Evolutionary conservation across 1,140 invertebrate species (phyloP).

Genomic region (Heliconius hermathena): DNA sequence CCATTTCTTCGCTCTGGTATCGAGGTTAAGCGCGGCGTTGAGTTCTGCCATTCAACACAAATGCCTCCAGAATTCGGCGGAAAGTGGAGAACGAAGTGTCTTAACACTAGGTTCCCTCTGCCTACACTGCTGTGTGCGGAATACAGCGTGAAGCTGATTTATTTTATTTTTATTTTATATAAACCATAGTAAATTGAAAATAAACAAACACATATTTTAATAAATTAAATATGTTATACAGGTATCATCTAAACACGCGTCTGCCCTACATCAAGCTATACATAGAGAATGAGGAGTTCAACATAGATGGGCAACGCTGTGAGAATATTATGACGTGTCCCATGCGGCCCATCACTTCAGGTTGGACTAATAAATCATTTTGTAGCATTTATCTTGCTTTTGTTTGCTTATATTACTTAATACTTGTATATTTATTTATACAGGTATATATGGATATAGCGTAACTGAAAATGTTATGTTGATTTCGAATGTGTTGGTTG

Average conservation of each 20-base stretch:
- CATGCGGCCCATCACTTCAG: conserved; percentile 93
- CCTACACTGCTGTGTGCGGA: too few species aligned
- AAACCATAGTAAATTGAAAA: too few species aligned
- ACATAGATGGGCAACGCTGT: conserved; percentile 95
- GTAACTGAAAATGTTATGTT: neutral
- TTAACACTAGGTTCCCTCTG: too few species aligned
- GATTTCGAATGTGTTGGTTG: neutral
- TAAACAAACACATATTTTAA: neutral
- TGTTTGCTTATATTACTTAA: conserved; percentile 3
- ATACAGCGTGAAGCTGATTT: too few species aligned
- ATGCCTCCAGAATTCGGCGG: too few species aligned
- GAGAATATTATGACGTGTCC: conserved; percentile 97
- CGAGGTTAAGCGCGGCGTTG: too few species aligned
- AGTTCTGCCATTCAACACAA: too few species aligned
- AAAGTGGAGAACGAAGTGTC: too few species aligned
- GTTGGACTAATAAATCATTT: conserved; percentile 59
- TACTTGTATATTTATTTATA: neutral
- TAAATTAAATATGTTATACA: conserved; percentile 34
- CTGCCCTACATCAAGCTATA: conserved; percentile 95
- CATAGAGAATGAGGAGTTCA: conserved; percentile 96
- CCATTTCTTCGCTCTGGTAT: too few species aligned
- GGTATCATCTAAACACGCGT: conserved; percentile 92
- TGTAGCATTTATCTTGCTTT: conserved; percentile 11
- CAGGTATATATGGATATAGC: neutral
- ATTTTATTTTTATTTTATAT: too few species aligned